These are phyloP conservation scores for Neopelma chrysocephalum DNA, from an alignment of 2,797 vertebrate genomes.

Conservation along the genomic window DNA sequence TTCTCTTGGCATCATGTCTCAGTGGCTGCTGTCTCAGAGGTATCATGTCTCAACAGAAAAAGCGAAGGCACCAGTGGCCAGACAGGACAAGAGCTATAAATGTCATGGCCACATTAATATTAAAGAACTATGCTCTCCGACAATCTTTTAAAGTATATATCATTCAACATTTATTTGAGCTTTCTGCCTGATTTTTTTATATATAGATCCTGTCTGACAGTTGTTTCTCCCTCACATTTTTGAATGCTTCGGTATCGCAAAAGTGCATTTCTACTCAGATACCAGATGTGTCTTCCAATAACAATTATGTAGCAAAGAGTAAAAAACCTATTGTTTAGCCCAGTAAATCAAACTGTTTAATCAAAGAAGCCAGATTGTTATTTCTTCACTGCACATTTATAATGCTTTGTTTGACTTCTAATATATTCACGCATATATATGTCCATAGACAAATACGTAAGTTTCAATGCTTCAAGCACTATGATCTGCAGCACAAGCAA, in stretches of 20 bases:
- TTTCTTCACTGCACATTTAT: not conserved
- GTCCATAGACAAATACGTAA: not conserved
- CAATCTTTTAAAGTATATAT: not conserved
- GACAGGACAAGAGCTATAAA: not conserved
- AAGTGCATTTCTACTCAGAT: not conserved
- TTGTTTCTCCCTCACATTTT: not conserved
- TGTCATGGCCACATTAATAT: not conserved
- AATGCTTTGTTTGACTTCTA: conserved; percentile 34
- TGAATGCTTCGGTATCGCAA: not conserved
- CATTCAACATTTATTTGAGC: not conserved
- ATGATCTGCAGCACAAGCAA: not conserved
- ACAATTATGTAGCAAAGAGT: not conserved
- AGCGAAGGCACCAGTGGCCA: not conserved
- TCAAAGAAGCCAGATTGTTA: not conserved
- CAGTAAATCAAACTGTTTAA: conserved; percentile 40
- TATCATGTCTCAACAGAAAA: not conserved
- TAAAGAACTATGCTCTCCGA: not conserved
- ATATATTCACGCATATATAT: fast-evolving
- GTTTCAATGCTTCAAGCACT: not conserved
- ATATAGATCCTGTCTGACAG: not conserved
- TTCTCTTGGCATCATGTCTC: not conserved
- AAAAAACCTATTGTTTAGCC: conserved; percentile 15
- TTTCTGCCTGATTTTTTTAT: not conserved
- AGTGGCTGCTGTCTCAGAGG: not conserved
- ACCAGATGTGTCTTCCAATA: conserved; percentile 4